Evolutionary conservation across 2,113 vertebrate genomes (phyloP).

Genomic region (Colius striatus): DNA sequence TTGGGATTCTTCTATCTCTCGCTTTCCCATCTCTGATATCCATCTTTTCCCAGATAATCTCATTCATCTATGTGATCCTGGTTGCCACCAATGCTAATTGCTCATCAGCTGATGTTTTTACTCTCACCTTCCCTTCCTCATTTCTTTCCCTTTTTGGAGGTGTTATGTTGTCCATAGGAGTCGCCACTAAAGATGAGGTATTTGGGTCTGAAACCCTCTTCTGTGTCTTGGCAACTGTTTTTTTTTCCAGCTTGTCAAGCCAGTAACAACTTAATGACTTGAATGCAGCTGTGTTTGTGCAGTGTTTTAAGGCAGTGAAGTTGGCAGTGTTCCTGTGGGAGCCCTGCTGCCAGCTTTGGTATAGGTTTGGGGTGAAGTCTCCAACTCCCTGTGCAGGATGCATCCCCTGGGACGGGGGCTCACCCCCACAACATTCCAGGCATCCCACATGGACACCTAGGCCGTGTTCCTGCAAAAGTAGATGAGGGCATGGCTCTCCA

Average conservation of each 20-base stretch:
- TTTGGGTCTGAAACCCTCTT: not conserved
- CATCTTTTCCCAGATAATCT: not conserved
- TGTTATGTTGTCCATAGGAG: not conserved
- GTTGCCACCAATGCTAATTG: not conserved
- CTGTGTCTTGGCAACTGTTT: not conserved
- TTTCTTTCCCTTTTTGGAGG: not conserved
- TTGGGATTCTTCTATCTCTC: not conserved
- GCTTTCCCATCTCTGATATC: not conserved
- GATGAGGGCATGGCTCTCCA: not conserved
- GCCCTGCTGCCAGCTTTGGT: not conserved
- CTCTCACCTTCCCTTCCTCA: not conserved
- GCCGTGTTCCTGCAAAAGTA: not conserved
- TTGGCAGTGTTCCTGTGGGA: accelerated
- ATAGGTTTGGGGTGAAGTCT: not conserved
- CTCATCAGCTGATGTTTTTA: not conserved
- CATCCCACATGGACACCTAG: accelerated
- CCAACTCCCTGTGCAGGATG: not conserved
- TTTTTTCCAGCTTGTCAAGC: not conserved
- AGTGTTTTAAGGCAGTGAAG: not conserved
- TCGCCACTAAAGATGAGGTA: not conserved
- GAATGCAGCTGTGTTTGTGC: not conserved
- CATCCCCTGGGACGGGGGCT: not conserved
- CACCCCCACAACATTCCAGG: accelerated
- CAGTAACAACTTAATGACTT: not conserved
- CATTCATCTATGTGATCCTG: accelerated